These are phyloP conservation scores for Lordiphosa fenestrarum DNA, from an alignment of 2,888 invertebrate species.

Conservation along the genomic window DNA sequence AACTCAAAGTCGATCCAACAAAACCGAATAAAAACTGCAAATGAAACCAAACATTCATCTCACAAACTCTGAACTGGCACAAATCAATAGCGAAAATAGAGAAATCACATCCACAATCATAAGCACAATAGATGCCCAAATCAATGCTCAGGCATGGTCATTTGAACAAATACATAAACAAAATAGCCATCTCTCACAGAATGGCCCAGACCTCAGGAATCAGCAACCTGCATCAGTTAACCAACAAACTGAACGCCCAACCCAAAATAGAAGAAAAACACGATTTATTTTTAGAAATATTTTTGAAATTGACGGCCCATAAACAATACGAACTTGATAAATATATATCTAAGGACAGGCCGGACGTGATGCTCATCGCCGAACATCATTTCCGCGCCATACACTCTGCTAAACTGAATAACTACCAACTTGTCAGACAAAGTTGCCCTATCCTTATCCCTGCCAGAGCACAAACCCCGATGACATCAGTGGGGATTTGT, in stretches of 20 bases:
- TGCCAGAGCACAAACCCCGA: not conserved
- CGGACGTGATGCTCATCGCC: no score
- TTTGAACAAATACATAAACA: no score
- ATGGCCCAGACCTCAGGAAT: no score
- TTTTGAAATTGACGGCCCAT: not conserved
- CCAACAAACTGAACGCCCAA: not conserved
- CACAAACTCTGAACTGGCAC: no score
- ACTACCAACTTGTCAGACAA: constrained; percentile 2
- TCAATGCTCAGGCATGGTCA: no score
- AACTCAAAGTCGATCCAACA: constrained; percentile 1
- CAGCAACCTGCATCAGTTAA: not conserved
- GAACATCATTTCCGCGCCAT: no score
- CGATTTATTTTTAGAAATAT: not conserved
- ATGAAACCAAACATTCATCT: no score
- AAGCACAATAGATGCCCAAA: no score
- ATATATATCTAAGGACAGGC: not conserved
- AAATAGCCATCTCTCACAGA: no score
- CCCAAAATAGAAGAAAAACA: not conserved
- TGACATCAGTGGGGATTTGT: not conserved
- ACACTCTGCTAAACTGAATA: not conserved
- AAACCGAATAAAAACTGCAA: not conserved
- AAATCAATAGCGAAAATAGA: no score
- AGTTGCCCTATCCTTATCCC: not conserved
- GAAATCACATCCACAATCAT: no score
- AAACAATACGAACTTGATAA: not conserved